A percentile compares a stretch with the other conserved stretches of the same genome.
phyloP scores from a whole-genome alignment of 1,140 invertebrate genomes.

The Oreohelix idahoensis region DNA sequence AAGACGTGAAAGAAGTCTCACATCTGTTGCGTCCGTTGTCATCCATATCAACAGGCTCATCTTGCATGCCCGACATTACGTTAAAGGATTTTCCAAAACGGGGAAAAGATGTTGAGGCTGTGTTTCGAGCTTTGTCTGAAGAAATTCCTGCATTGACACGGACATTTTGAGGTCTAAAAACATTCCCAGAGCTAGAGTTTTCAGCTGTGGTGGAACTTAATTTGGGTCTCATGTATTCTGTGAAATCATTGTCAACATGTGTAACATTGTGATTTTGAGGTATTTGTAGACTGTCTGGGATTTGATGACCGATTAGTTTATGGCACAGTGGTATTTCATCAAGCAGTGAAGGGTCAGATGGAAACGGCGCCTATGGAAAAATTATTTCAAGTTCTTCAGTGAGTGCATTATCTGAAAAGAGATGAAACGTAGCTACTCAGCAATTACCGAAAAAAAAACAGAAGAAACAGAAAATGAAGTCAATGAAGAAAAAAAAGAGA shows the following conservation, averaged over 20 bases:
- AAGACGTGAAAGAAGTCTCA: neutral
- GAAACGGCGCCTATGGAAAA: neutral
- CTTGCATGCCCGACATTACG: neutral
- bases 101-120: neutral
- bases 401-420: neutral
- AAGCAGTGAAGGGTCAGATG: neutral
- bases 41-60: neutral
- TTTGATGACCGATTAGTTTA: neutral
- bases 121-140: neutral
- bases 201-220: neutral
- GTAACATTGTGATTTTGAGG: neutral
- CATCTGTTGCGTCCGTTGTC: neutral
- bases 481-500: too few species aligned
- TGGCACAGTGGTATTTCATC: neutral
- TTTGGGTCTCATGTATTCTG: neutral
- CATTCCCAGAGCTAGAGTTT: neutral
- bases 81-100: too few species aligned
- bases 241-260: neutral
- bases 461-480: too few species aligned
- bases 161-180: neutral
- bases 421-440: neutral
- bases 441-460: too few species aligned
- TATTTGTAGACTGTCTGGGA: neutral
- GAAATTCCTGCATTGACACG: neutral
- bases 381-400: neutral